Conservation (phyloP, 2,797 vertebrate species). For the Loris lydekkerianus region DNA sequence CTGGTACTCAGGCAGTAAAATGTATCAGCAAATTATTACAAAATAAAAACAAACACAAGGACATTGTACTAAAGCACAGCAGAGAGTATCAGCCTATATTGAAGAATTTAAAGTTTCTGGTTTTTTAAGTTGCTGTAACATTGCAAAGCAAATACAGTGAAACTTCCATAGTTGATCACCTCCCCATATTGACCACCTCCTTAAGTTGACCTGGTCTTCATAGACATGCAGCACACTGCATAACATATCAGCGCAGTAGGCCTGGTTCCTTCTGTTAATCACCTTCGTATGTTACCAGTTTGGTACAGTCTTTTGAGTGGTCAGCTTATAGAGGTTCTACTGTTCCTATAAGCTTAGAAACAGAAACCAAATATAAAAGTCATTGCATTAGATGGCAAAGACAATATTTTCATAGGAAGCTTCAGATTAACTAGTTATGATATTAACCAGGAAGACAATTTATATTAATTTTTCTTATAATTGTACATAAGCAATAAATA, state of each 20-base stretch:
- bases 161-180: too few relatives aligned
- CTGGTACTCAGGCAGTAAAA: neutral
- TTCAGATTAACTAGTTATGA: neutral
- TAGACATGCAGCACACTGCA: too few relatives aligned
- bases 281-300: too few relatives aligned
- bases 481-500: neutral
- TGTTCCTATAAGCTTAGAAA: neutral
- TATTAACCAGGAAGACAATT: neutral
- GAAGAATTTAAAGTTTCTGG: slow-evolving; percentile 21
- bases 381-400: neutral
- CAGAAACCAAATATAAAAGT: slow-evolving; percentile 49
- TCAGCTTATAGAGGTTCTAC: too few relatives aligned
- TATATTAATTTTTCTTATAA: slow-evolving; percentile 21
- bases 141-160: neutral
- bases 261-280: too few relatives aligned
- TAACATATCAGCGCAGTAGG: too few relatives aligned
- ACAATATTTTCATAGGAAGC: neutral
- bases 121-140: neutral
- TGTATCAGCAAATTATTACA: slow-evolving; percentile 30
- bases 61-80: neutral
- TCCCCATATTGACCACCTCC: too few relatives aligned
- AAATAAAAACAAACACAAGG: slow-evolving; percentile 15
- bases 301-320: too few relatives aligned
- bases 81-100: neutral
- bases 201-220: too few relatives aligned